phyloP scores from a whole-genome alignment of 2,113 vertebrate species.

The Gallinago media region DNA sequence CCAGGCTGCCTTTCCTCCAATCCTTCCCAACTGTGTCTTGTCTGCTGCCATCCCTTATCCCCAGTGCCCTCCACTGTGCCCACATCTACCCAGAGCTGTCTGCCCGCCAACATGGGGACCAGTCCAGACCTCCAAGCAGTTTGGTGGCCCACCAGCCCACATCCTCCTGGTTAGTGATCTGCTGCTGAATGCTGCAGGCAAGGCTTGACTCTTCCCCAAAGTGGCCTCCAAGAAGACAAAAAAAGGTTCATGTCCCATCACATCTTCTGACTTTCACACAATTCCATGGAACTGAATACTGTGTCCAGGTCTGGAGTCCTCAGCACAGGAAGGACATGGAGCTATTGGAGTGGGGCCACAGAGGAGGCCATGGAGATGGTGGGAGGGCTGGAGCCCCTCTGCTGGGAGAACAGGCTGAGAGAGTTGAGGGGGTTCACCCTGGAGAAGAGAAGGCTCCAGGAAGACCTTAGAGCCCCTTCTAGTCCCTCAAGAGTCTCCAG shows the following conservation, averaged over 20 bases:
- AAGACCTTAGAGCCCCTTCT: no score
- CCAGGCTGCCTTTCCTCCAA: not conserved
- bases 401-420: no score
- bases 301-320: no score
- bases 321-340: no score
- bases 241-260: not conserved
- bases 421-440: no score
- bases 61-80: not conserved
- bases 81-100: not conserved
- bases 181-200: not conserved
- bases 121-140: not conserved
- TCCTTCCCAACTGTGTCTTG: not conserved
- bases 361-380: no score
- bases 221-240: not conserved
- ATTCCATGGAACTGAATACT: not conserved
- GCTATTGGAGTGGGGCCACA: no score
- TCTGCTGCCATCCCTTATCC: not conserved
- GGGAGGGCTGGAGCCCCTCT: no score
- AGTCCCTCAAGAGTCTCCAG: no score
- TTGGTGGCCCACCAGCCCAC: not conserved
- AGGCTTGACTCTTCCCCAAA: not conserved
- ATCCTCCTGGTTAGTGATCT: not conserved
- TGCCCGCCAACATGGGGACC: fast-evolving
- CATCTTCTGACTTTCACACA: not conserved
- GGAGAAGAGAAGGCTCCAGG: no score